A percentile compares a stretch with the other conserved stretches of the same genome.
These are phyloP conservation scores for Gobionotothen gibberifrons DNA, from an alignment of 2,797 vertebrate species.

Conservation along the genomic window DNA sequence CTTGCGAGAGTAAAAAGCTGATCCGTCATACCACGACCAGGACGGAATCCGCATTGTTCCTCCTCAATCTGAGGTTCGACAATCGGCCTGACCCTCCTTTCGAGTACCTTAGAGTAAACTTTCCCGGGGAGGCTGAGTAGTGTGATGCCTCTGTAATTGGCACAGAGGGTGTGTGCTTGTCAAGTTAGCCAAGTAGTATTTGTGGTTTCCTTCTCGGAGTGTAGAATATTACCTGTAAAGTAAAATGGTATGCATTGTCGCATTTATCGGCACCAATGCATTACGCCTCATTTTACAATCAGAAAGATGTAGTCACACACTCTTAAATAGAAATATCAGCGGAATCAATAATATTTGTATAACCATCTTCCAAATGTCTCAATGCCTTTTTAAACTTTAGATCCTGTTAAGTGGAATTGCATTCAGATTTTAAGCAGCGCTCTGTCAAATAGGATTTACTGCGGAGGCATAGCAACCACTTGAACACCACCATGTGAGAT, in stretches of 20 bases:
- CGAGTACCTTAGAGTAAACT: too few species aligned
- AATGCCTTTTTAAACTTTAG: neutral
- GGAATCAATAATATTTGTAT: neutral
- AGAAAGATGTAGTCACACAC: slow-evolving; percentile 26
- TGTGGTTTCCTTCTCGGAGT: neutral
- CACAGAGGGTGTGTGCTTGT: too few species aligned
- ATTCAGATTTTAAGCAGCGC: slow-evolving; percentile 3
- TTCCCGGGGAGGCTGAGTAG: too few species aligned
- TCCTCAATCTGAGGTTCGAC: too few species aligned
- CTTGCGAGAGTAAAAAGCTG: too few species aligned
- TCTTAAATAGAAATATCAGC: neutral
- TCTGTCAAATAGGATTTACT: slow-evolving; percentile 31
- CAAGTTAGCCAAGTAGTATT: too few species aligned
- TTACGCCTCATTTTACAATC: slow-evolving; percentile 22
- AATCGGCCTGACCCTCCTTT: too few species aligned
- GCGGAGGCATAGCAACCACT: slow-evolving; percentile 29
- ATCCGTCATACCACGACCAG: too few species aligned
- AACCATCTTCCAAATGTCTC: too few species aligned
- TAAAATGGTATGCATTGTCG: slow-evolving; percentile 9
- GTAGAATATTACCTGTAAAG: neutral
- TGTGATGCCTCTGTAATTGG: too few species aligned
- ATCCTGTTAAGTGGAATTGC: slow-evolving; percentile 3
- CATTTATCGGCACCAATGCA: neutral
- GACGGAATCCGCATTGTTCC: too few species aligned
- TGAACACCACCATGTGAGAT: slow-evolving; percentile 47